These are phyloP conservation scores for Cryptomyrus ogoouensis DNA, from an alignment of 2,113 vertebrate genomes.

Conservation along the genomic window DNA sequence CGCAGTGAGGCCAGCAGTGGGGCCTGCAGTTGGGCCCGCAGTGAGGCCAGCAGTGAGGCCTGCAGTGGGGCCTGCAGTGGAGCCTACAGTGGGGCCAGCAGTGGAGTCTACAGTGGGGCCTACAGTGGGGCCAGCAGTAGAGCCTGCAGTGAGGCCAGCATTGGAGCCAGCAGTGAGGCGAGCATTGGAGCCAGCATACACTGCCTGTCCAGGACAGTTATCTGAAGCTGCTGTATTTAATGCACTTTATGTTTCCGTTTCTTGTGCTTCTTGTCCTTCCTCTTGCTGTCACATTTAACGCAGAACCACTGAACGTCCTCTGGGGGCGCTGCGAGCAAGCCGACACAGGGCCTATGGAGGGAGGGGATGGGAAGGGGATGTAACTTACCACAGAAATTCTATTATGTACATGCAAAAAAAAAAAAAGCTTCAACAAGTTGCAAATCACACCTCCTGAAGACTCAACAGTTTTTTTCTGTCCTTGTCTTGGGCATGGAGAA, in stretches of 20 bases:
- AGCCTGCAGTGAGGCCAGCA: background rate
- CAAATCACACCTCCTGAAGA: background rate
- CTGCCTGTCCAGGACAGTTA: background rate
- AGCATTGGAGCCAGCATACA: background rate
- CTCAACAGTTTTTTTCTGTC: background rate
- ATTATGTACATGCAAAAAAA: background rate
- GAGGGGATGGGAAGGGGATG: background rate
- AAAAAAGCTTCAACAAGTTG: slow-evolving; percentile 21
- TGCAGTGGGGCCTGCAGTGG: no score
- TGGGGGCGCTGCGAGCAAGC: slow-evolving; percentile 72
- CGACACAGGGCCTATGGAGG: slow-evolving; percentile 78
- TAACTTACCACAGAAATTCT: background rate
- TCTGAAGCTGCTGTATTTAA: slow-evolving; percentile 49
- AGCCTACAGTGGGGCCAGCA: no score
- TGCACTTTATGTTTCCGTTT: slow-evolving; percentile 87
- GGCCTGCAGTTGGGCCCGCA: background rate
- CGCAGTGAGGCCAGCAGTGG: background rate
- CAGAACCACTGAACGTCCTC: slow-evolving; percentile 89
- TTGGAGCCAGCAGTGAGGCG: background rate
- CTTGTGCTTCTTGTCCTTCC: slow-evolving; percentile 95
- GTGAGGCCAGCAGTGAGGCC: no score
- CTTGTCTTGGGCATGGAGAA: background rate
- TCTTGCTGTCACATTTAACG: slow-evolving; percentile 80
- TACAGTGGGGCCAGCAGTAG: no score
- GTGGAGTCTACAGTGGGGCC: background rate